These are phyloP conservation scores for Dunckerocampus dactyliophorus DNA, from an alignment of 2,113 vertebrate genomes.

Conservation along the genomic window DNA sequence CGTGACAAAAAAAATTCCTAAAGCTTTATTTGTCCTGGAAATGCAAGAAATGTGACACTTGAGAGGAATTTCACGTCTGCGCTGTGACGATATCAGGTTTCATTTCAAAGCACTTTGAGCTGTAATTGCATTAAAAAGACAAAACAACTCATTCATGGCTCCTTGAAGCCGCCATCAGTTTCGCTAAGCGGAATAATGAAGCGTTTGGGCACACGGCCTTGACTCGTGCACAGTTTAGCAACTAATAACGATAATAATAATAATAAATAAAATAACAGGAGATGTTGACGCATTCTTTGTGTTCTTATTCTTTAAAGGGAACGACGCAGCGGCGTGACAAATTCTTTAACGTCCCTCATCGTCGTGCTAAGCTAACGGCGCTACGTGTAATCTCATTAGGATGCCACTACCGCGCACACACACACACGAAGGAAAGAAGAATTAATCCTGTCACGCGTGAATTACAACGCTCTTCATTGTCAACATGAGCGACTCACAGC, in stretches of 20 bases:
- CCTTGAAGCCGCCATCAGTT: conserved; percentile 39
- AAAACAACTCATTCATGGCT: conserved; percentile 30
- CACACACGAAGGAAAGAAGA: conserved; percentile 58
- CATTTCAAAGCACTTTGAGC: conserved; percentile 34
- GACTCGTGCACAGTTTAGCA: conserved; percentile 34
- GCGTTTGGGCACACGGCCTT: conserved; percentile 29
- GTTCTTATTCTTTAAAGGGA: conserved; percentile 35
- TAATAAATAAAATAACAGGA: conserved; percentile 48
- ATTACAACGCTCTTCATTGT: conserved; percentile 40
- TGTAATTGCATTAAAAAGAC: conserved; percentile 45
- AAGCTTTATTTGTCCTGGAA: neutral
- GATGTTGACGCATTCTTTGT: conserved; percentile 44
- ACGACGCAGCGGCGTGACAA: conserved; percentile 56
- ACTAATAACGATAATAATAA: conserved; percentile 44
- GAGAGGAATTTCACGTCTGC: conserved; percentile 11
- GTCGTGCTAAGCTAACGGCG: conserved; percentile 56
- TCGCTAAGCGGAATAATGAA: conserved; percentile 61
- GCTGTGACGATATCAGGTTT: conserved; percentile 27
- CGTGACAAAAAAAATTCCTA: neutral
- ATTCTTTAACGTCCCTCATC: conserved; percentile 57
- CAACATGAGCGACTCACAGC: conserved; percentile 47
- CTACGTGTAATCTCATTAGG: conserved; percentile 69
- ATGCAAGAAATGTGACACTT: neutral
- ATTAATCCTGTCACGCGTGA: conserved; percentile 53
- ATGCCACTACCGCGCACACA: conserved; percentile 53